Conservation (phyloP, 2,888 invertebrate genomes). For the Chaitophorus viminalis region DNA sequence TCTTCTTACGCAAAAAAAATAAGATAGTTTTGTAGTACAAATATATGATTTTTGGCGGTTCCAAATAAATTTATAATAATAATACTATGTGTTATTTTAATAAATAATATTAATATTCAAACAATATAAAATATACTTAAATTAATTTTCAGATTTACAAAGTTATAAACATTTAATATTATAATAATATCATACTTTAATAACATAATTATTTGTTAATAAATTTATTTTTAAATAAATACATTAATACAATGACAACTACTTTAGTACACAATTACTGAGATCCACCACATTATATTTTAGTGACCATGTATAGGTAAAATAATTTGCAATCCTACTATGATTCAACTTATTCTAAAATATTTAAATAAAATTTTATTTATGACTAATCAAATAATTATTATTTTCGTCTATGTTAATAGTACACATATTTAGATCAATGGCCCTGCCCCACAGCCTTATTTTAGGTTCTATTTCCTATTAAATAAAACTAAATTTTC, state of each 20-base stretch:
- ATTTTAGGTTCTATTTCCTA: no score
- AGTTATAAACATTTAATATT: constrained; percentile 15
- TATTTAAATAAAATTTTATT: no score
- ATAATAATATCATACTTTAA: constrained; percentile 17
- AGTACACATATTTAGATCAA: no score
- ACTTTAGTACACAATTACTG: constrained; percentile 15
- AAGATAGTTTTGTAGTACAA: neutral
- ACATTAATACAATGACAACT: neutral
- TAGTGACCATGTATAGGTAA: neutral
- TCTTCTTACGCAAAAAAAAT: neutral
- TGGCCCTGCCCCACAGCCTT: no score
- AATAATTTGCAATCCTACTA: neutral
- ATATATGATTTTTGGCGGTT: neutral
- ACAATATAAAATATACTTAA: constrained; percentile 43
- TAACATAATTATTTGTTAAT: neutral
- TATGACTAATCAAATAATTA: no score
- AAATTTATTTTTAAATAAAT: neutral
- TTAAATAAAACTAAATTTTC: no score
- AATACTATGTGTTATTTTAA: constrained; percentile 21
- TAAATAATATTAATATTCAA: constrained; percentile 29
- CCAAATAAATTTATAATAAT: constrained; percentile 12
- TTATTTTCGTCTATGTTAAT: no score
- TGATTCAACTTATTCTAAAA: no score
- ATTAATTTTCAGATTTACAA: neutral
- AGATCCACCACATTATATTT: constrained; percentile 27